These are phyloP conservation scores for Notoglanidium macrostoma DNA, from an alignment of 2,797 vertebrate genomes.

Conservation along the genomic window DNA sequence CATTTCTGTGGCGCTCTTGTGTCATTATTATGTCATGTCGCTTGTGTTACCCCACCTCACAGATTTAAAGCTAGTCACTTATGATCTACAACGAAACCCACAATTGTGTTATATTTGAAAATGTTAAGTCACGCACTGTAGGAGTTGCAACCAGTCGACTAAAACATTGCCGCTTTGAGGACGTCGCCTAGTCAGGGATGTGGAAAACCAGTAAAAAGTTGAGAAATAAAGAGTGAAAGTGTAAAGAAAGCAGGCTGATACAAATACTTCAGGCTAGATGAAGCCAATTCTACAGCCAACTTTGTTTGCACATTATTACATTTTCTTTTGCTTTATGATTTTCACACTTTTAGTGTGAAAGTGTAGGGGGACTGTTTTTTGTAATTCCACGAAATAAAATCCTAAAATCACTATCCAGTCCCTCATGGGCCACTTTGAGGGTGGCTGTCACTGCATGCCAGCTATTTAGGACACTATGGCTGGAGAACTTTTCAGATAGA, in stretches of 20 bases:
- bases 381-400: background rate
- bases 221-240: background rate
- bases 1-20: background rate
- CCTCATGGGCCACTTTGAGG: background rate
- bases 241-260: background rate
- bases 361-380: background rate
- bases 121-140: background rate
- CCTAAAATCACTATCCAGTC: background rate
- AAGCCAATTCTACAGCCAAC: background rate
- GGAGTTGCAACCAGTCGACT: background rate
- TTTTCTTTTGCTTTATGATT: background rate
- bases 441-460: background rate
- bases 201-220: background rate
- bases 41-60: background rate
- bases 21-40: background rate
- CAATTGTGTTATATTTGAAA: background rate
- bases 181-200: background rate
- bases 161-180: background rate
- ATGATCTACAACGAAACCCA: background rate
- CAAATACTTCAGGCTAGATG: background rate
- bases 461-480: background rate
- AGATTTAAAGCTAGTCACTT: background rate
- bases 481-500: background rate
- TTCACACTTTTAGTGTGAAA: background rate
- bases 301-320: background rate